Evolutionary conservation across 2,888 invertebrate species (phyloP).

Genomic region (Archips crataeganus): DNA sequence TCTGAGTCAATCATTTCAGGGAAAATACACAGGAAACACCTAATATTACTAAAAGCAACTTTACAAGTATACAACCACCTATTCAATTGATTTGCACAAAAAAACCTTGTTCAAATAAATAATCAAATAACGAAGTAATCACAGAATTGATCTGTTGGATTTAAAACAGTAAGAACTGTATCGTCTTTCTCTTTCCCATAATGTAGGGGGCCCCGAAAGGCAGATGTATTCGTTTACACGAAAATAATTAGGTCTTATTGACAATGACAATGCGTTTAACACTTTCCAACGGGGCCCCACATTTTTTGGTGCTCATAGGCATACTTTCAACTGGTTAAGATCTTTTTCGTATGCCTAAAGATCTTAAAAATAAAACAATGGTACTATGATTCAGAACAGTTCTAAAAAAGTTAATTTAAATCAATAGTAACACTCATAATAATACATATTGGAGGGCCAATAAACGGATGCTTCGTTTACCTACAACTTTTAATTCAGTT

Average conservation of each 20-base stretch:
- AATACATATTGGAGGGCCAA: not conserved
- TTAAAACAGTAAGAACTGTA: not conserved
- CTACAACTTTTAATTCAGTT: not conserved
- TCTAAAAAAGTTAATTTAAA: not conserved
- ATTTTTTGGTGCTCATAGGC: too few relatives aligned
- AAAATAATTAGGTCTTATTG: too few relatives aligned
- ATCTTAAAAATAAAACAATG: too few relatives aligned
- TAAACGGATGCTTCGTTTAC: not conserved
- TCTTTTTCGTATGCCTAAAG: too few relatives aligned
- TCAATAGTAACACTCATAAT: not conserved
- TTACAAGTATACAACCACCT: not conserved
- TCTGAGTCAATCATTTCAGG: conserved; percentile 5
- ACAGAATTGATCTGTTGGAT: not conserved
- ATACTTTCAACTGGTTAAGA: too few relatives aligned
- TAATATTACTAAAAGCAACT: not conserved
- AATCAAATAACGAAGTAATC: not conserved
- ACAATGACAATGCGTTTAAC: too few relatives aligned
- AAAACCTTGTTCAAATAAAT: not conserved
- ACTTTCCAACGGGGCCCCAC: too few relatives aligned
- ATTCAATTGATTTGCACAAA: not conserved
- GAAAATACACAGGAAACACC: not conserved
- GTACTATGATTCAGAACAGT: too few relatives aligned
- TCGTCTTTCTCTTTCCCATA: too few relatives aligned
- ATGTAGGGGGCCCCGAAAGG: too few relatives aligned
- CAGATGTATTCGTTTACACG: too few relatives aligned